A percentile compares a stretch with the other conserved stretches of the same genome.
These are phyloP conservation scores for Trissolcus japonicus DNA, from an alignment of 2,888 invertebrate species.

Conservation along the genomic window DNA sequence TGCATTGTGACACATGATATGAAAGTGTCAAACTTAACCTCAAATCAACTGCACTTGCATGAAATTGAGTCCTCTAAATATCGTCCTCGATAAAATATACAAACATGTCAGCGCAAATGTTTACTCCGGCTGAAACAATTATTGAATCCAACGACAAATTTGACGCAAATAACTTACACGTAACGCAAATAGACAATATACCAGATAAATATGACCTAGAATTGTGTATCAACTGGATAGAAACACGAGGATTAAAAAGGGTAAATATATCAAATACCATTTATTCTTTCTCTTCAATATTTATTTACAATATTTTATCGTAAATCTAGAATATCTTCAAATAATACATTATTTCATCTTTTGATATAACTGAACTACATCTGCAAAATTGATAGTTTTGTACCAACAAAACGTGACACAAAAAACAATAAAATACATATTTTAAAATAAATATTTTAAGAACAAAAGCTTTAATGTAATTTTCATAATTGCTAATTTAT, in stretches of 20 bases:
- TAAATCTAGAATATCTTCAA: not conserved
- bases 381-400: not conserved
- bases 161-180: conserved; percentile 5
- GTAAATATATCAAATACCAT: conserved; percentile 21
- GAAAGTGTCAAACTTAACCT: too few species aligned
- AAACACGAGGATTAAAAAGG: conserved; percentile 38
- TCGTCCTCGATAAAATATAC: not conserved
- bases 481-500: not conserved
- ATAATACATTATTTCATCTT: not conserved
- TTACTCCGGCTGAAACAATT: conserved; percentile 24
- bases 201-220: conserved; percentile 52
- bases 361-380: not conserved
- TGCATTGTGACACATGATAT: too few species aligned
- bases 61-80: too few species aligned
- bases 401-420: too few species aligned
- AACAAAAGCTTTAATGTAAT: too few species aligned
- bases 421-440: too few species aligned
- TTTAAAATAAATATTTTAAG: not conserved
- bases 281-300: conserved; percentile 10
- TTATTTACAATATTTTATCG: not conserved
- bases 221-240: conserved; percentile 52
- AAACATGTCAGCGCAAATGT: conserved; percentile 47
- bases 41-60: too few species aligned
- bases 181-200: conserved; percentile 29
- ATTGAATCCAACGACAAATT: conserved; percentile 5